Evolutionary conservation across 2,113 vertebrate species (phyloP), one percentile per base, ranked within the genome.

Genomic region (Hippoglossus stenolepis): DNA sequence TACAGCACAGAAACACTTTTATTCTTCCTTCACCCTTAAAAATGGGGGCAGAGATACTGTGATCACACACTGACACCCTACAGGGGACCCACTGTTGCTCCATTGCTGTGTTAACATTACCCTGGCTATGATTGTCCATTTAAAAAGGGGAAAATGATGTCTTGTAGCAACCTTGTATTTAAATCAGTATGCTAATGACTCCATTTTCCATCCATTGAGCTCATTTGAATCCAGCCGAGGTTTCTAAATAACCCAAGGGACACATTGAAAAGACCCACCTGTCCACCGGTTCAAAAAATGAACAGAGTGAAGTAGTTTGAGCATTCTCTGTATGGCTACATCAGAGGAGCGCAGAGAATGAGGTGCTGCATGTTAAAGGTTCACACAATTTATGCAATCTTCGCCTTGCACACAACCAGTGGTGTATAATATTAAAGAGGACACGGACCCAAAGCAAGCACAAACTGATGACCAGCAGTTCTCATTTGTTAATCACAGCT

Each of bases 181-280:
- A 93, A 94, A 95, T 92, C 91, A 91, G 79, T 91, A 95, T 92
- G 93, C 79, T 94, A 95, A 94, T 93, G 66, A 89, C 70, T 86
- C 73, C 77, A 91, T 87, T 89, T 87, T 58, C 65, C 87, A 88
- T 92, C 92, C 88, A 89, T 81, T 93, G 90, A 70, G 47, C 91
- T 83, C 82, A 88, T 92, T 69, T 81, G 65, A 88, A 68, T 94
- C 89, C 43, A 80, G 84, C 0, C 49, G 80, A 85, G 66, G 89
- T 94, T 78, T 92, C 89, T 86, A 87, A 90, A 93, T 90, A 93
- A 94, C 86, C 76, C 87, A 90, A 63, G 86, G 89, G 92, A 89
- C 38, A 60, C 31, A 28, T 31, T 87, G 89, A 94, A 90, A 4
- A 92, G 75, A 91, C 56, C 70, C 79, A 91, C 82, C 79, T 94